Percentiles rank a stretch among this genome's conserved stretches.
Conservation (phyloP, 2,113 vertebrate species). For the Hepsetus odoe region DNA sequence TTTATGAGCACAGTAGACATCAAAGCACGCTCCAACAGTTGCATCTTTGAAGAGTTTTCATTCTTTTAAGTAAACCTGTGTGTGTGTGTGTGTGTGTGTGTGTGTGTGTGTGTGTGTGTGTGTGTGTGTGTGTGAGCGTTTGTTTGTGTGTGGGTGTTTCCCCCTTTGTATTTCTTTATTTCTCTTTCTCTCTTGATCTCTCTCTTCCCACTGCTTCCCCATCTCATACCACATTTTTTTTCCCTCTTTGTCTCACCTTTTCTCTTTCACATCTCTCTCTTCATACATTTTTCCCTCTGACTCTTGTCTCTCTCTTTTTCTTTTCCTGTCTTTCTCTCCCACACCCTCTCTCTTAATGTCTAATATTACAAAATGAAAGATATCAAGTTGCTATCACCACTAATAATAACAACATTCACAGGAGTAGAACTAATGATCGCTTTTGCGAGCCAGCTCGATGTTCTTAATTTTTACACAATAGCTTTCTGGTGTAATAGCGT, state of each 20-base stretch:
- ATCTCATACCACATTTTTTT: neutral
- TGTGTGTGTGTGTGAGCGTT: neutral
- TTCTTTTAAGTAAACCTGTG: neutral
- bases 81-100: neutral
- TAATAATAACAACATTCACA: no score
- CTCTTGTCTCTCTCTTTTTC: neutral
- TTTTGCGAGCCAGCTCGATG: no score
- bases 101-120: neutral
- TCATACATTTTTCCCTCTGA: neutral
- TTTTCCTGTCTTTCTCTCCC: conserved; percentile 21
- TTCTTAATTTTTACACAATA: no score
- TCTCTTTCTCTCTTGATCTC: no score
- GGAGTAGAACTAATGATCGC: no score
- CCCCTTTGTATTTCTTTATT: no score
- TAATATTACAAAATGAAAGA: no score
- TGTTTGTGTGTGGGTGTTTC: no score
- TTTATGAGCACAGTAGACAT: neutral
- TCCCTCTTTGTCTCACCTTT: neutral
- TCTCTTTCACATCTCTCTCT: neutral
- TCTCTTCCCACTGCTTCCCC: no score
- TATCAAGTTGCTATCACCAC: no score
- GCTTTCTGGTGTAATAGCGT: no score
- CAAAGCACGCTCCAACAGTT: neutral
- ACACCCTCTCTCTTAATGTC: neutral
- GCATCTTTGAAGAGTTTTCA: neutral